Base-by-base conservation (phyloP, 2,888 invertebrate species). In the Macaria notata region DNA sequence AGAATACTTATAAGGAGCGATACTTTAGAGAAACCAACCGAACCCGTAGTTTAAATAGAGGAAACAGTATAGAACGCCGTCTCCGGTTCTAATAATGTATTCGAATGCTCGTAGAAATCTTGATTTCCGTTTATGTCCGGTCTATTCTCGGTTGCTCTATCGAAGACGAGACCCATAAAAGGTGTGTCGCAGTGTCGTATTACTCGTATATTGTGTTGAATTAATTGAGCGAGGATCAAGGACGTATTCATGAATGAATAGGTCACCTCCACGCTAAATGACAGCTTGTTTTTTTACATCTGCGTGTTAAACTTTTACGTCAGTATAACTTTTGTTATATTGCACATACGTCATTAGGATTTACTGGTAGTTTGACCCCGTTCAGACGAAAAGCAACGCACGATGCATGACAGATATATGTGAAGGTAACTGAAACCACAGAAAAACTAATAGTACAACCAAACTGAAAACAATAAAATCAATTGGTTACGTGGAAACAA, bases 131-230 rank as follows among this genome's bases (percentile, higher is more conserved):
- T 64, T 60, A 46, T 58, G 52, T 59, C 54, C 29, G 47, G 9
- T 47, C 30, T 47, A 43, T 9, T 33, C 49, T 6, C 44, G 43
- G 53, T 33, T 45, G 38, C 31, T 45, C 5, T 54, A 45, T 45
- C 31, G 45, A 54, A 45, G 29, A 46, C 43, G 43, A 38, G 6
- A 29, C 31, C 59, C 51, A 51, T 62, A 59, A 57, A 62, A 55
- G 64, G 59, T 43, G 54, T n/a, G 50, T 50, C 36, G 60, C n/a
- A 8, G 43, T 56, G 49, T 57, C 56, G 46, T 48, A 49, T 56
- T 56, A 59, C 64, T 54, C 61, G 62, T 56, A 41, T 61, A 59
- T 61, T 63, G 64, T 63, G 59, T 56, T 63, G 55, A 62, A 58
- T 63, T 54, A 60, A 64, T 55, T 52, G 54, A 59, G 49, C 54